phyloP scores from a whole-genome alignment of 2,113 vertebrate genomes.

The Brienomyrus brachyistius region DNA sequence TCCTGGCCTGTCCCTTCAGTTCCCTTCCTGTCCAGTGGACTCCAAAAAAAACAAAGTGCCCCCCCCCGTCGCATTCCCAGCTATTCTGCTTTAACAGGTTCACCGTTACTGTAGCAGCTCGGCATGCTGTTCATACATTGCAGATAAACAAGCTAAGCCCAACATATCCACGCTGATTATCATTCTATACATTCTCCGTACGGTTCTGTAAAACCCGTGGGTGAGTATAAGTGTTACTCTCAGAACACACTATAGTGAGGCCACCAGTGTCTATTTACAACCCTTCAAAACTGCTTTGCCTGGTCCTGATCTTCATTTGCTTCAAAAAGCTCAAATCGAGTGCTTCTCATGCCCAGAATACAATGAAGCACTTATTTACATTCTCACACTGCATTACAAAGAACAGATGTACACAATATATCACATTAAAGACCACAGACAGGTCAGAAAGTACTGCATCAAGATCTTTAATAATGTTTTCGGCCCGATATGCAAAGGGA shows the following conservation, averaged over 20 bases:
- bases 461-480: background rate
- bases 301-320: background rate
- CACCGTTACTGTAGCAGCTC: background rate
- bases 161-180: constrained; percentile 1
- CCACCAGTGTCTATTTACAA: background rate
- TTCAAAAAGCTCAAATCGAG: background rate
- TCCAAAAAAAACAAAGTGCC: background rate
- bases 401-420: background rate
- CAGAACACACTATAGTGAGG: background rate
- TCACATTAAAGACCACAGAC: background rate
- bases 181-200: background rate
- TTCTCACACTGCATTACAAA: background rate
- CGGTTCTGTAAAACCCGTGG: background rate
- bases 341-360: background rate
- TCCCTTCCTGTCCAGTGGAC: background rate
- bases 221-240: background rate
- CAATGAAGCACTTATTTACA: background rate
- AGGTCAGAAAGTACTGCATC: background rate
- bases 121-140: background rate
- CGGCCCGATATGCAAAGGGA: background rate
- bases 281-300: background rate
- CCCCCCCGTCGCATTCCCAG: background rate
- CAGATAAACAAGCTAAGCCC: background rate
- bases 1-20: background rate
- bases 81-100: background rate